Conservation (phyloP, 2,113 vertebrate species). For the Halcyon senegalensis region DNA sequence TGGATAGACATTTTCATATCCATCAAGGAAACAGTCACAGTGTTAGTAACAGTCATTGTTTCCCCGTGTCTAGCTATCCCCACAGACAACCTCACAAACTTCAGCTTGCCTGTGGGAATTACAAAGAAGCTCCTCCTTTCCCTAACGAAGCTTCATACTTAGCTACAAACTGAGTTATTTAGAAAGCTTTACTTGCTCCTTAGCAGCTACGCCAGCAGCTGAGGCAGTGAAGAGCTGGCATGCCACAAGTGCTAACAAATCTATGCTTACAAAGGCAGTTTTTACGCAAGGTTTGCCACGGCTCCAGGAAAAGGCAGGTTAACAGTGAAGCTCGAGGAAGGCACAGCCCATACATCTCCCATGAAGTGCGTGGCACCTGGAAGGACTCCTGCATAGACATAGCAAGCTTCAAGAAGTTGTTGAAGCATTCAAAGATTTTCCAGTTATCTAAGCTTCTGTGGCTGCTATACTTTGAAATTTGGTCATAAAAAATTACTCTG, state of each 20-base stretch:
- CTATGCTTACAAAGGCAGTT: neutral
- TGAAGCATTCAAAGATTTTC: neutral
- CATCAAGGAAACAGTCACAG: neutral
- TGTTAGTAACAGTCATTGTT: neutral
- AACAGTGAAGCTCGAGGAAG: neutral
- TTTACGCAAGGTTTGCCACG: neutral
- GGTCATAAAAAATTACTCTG: neutral
- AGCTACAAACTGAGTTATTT: neutral
- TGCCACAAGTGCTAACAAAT: neutral
- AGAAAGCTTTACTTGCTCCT: constrained; percentile 1
- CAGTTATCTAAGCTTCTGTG: neutral
- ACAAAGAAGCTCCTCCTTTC: neutral
- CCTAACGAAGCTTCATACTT: neutral
- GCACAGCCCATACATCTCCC: neutral
- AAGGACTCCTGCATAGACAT: neutral
- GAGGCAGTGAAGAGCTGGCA: neutral
- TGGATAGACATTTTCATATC: neutral
- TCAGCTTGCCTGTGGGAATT: neutral
- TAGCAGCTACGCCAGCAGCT: neutral
- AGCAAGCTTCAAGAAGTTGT: neutral
- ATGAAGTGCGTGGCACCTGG: neutral
- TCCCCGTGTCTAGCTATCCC: neutral
- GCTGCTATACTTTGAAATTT: neutral
- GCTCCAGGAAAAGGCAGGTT: neutral
- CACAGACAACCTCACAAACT: neutral